Evolutionary conservation across 2,888 invertebrate species (phyloP), one percentile per base, ranked within the genome.

Genomic region (Hyposoter didymator): DNA sequence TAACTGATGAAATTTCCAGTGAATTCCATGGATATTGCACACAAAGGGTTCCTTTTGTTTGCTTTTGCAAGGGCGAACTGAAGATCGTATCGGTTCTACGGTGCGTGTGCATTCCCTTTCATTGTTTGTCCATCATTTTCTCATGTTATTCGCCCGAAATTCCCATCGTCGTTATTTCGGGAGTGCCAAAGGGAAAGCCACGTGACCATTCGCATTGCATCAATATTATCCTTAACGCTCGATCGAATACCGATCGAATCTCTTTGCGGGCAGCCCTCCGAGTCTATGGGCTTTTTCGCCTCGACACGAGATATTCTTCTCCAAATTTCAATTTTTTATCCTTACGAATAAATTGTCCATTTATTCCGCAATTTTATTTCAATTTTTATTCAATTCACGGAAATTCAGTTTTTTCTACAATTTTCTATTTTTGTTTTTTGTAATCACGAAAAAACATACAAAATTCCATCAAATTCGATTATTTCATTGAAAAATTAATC

Each of bases 141-240:
- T 47, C 74, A 19, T 83, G 66, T 52, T 52, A 55, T 47, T 79
- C 67, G 32, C 43, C 59, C 84, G 80, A 80, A 76, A 70, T 80
- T 80, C 80, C 64, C 84, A 43, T 84, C 43, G 45, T 59, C 75
- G 80, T 76, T 52, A 14, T 75, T 72, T 55, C 78, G 72, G 72
- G 78, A 47, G 70, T 78, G 78, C 78, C 78, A 43, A 35, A 62
- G 66, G 73, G 64, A 43, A 32, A 28, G 59, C 64, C 82, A 82
- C 84, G 84, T 78, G 84, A 82, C 82, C 82, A 67, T 73, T 84
- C 84, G 67, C 76, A 67, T 84, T 82, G 82, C 73, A 78, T 84
- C 82, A 90, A 90, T 90, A 90, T 90, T 90, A 89, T 88, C 87
- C 84, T 89, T 90, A 87, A 87, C 89, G 84, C 88, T 78, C 84